Percentiles rank a stretch among this genome's conserved stretches.
These are phyloP conservation scores for Chesias legatella DNA, from an alignment of 2,888 invertebrate species.

Conservation along the genomic window DNA sequence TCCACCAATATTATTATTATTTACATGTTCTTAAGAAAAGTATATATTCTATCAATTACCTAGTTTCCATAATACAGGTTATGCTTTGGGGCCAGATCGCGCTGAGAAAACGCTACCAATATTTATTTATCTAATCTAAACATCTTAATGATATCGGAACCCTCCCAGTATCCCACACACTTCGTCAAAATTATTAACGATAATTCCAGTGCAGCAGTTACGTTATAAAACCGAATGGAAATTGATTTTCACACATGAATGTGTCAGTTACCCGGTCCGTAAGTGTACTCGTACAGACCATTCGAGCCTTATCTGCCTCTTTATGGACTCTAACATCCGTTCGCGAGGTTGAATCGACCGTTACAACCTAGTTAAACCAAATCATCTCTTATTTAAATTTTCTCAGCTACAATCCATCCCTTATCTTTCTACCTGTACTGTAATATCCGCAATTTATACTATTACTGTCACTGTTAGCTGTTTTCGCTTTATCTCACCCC, in stretches of 20 bases:
- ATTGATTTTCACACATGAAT: slow-evolving; percentile 35
- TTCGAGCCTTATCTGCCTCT: slow-evolving; percentile 50
- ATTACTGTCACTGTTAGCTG: slow-evolving; percentile 29
- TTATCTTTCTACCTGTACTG: slow-evolving; percentile 30
- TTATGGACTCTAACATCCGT: slow-evolving; percentile 56
- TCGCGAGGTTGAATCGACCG: slow-evolving; percentile 46
- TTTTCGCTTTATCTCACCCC: slow-evolving; percentile 27
- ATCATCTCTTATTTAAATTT: slow-evolving; percentile 53
- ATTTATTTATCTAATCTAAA: too few species aligned
- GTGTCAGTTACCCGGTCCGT: slow-evolving; percentile 32
- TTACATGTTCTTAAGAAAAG: too few species aligned
- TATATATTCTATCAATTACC: too few species aligned
- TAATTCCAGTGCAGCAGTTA: slow-evolving; percentile 2
- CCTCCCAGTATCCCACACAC: too few species aligned
- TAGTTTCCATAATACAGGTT: too few species aligned
- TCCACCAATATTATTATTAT: too few species aligned
- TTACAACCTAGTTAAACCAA: slow-evolving; percentile 50
- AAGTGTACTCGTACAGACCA: slow-evolving; percentile 24
- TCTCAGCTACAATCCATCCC: slow-evolving; percentile 27
- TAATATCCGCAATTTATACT: slow-evolving; percentile 25
- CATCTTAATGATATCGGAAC: too few species aligned
- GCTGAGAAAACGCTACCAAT: too few species aligned
- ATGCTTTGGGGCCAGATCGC: too few species aligned
- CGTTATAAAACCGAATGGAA: slow-evolving; percentile 17
- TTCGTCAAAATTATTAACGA: too few species aligned